Conservation (phyloP, 92 coral and sea anemone species). For the Siderastrea siderea region DNA sequence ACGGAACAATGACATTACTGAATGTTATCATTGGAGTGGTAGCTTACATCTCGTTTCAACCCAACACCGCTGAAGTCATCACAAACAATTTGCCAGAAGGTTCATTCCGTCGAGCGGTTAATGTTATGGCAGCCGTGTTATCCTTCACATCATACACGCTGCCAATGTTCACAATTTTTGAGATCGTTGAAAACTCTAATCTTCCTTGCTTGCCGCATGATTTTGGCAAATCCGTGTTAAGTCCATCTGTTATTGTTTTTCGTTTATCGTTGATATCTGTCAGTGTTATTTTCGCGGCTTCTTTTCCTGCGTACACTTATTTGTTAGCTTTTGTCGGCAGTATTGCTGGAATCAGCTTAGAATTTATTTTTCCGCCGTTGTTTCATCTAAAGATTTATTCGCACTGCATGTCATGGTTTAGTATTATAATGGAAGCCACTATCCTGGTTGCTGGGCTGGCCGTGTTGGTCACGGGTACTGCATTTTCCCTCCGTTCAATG, state of each 20-base stretch:
- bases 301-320: conserved; percentile 75
- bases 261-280: conserved; percentile 63
- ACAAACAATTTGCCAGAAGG: conserved; percentile 94
- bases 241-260: conserved; percentile 57
- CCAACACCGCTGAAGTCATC: conserved; percentile 84
- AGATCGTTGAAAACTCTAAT: conserved; percentile 78
- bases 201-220: conserved; percentile 46
- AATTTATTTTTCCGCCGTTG: conserved; percentile 91
- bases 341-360: conserved; percentile 82
- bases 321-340: conserved; percentile 85
- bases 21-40: conserved; percentile 89
- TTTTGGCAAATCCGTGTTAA: conserved; percentile 54
- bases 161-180: conserved; percentile 96
- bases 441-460: conserved; percentile 63
- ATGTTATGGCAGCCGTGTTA: conserved; percentile 89
- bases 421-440: conserved; percentile 54
- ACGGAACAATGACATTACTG: conserved; percentile 80
- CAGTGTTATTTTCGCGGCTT: conserved; percentile 79
- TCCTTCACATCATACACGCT: conserved; percentile 94
- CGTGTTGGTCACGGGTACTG: conserved; percentile 73
- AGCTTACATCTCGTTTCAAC: conserved; percentile 81
- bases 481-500: conserved; percentile 75
- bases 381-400: conserved; percentile 79
- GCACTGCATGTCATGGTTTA: conserved; percentile 74
- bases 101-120: conserved; percentile 77